Base-by-base conservation (phyloP, 2,888 invertebrate species). In the Bugulina stolonifera region DNA sequence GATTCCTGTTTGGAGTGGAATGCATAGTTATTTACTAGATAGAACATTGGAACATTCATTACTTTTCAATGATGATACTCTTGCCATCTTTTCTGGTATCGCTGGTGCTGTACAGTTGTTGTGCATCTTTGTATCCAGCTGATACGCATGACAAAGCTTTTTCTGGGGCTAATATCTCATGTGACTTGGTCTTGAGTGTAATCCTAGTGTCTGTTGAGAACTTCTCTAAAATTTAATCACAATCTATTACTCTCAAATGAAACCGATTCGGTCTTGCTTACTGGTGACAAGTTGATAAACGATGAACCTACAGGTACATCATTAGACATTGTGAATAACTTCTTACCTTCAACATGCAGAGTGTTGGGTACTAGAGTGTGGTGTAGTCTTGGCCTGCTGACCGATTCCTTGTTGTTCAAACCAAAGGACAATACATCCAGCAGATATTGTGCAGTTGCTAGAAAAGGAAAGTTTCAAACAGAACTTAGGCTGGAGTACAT, bases 341-440 rank as follows among this genome's bases (percentile, higher is more conserved):
- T 43, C 43, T 10, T 43, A 43, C 43, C 43, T 43, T 43, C 43
- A 43, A 43, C 43, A 18, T 43, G 64, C 2, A n/a, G 25, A 10
- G 22, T 64, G 32, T 64, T 64, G 22, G 32, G 29, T 34, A 64
- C 3, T 14, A 64, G 27, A 32, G 22, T 22, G n/a, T 64, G 27
- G 22, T 22, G 3, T 2, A 32, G 32, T 64, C 64, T 27, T 25
- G 14, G 22, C 27, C 14, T 64, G 1, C n/a, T 64, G 2, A 32
- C 32, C 2, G 29, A 29, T 14, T 25, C 64, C 5, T 25, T 32
- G 5, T 1, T 5, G 5, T 5, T 32, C n/a, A 10, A 5, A 27
- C 32, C 64, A 64, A 64, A 64, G 2, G 64, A 64, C 32, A 64
- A 32, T 18, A 64, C n/a, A 27, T 64, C 32, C 29, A 64, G 32